Percentiles rank a stretch among this genome's conserved stretches.
phyloP scores from a whole-genome alignment of 35 echinoderm and acorn worm genomes.

The Apostichopus parvimensis region DNA sequence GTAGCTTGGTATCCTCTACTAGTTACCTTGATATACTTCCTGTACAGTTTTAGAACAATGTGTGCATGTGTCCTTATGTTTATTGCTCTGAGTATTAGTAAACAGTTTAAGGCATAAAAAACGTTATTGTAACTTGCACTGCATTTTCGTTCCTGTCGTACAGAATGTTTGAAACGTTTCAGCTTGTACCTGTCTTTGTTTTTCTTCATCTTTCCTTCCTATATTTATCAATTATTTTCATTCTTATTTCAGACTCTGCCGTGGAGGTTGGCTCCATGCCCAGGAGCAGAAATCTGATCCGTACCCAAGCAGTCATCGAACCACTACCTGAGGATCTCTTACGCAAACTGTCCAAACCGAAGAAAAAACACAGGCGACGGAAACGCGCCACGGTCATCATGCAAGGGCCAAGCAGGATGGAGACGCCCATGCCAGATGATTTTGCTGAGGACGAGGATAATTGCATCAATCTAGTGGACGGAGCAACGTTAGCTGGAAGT shows the following conservation, averaged over 20 bases:
- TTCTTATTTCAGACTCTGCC: slow-evolving; percentile 35
- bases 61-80: no score
- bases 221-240: background rate
- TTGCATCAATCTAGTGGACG: slow-evolving; percentile 27
- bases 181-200: background rate
- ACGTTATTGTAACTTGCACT: no score
- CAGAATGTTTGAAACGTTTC: no score
- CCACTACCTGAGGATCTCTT: slow-evolving; percentile 52
- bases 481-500: slow-evolving; percentile 25
- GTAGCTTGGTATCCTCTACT: no score
- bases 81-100: no score
- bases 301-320: slow-evolving; percentile 74
- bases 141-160: no score
- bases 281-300: slow-evolving; percentile 38
- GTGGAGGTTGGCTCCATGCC: slow-evolving; percentile 12
- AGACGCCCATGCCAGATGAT: slow-evolving; percentile 73
- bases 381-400: background rate
- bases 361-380: background rate
- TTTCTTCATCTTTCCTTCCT: background rate
- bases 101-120: no score
- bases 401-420: slow-evolving; percentile 65
- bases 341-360: background rate
- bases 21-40: no score
- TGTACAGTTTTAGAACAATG: no score
- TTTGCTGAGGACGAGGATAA: slow-evolving; percentile 59